Evolutionary conservation across 2,113 vertebrate species (phyloP).

Genomic region (Erinaceus europaeus): DNA sequence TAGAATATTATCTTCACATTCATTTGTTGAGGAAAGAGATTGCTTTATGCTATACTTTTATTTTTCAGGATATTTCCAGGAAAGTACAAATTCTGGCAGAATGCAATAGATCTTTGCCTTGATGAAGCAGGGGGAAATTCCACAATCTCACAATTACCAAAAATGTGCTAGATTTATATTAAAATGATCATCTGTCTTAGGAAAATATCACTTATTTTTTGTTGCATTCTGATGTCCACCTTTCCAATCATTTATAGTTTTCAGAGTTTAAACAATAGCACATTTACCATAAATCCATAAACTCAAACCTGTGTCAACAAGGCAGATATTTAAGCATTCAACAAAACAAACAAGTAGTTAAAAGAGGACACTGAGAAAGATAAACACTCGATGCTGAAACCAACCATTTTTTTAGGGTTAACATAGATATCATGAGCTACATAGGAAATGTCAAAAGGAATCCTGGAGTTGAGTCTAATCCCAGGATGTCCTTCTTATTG

Average conservation of each 20-base stretch:
- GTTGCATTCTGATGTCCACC: slow-evolving; percentile 1
- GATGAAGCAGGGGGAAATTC: slow-evolving; percentile 45
- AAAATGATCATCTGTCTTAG: slow-evolving; percentile 49
- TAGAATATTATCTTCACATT: neutral
- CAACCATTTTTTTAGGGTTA: neutral
- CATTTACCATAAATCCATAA: neutral
- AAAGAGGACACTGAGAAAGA: neutral
- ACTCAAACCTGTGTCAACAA: neutral
- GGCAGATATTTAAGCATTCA: neutral
- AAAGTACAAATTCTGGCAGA: slow-evolving; percentile 42
- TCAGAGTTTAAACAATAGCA: slow-evolving; percentile 24
- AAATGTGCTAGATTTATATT: slow-evolving; percentile 59
- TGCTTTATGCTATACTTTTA: neutral
- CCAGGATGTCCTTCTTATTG: neutral
- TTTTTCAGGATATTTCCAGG: slow-evolving; percentile 49
- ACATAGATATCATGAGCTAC: neutral
- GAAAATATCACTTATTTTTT: slow-evolving; percentile 49
- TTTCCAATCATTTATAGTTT: slow-evolving; percentile 11
- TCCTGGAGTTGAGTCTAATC: neutral
- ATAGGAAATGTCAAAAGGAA: neutral
- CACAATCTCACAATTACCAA: slow-evolving; percentile 58
- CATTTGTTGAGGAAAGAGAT: slow-evolving; percentile 29
- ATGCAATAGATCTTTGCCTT: slow-evolving; percentile 44
- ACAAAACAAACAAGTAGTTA: neutral
- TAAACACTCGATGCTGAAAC: neutral